Evolutionary conservation across 2,888 invertebrate species (phyloP).

Genomic region (Drosophila merina): DNA sequence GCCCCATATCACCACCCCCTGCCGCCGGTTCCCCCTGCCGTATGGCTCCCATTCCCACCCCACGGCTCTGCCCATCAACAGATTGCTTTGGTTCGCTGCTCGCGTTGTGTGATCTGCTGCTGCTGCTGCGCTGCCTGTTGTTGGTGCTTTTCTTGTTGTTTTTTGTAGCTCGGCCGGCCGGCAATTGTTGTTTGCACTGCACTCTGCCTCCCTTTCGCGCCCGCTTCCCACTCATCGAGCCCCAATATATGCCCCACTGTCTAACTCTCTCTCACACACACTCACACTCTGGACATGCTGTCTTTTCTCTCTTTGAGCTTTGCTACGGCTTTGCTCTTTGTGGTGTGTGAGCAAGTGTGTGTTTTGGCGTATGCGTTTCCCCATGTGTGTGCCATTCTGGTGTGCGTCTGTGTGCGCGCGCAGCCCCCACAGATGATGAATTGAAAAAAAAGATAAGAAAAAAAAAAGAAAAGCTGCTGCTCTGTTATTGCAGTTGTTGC

Average conservation of each 20-base stretch:
- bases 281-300: background rate
- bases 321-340: constrained; percentile 6
- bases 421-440: constrained; percentile 20
- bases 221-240: background rate
- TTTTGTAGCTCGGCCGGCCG: constrained; percentile 41
- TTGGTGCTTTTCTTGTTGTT: constrained; percentile 3
- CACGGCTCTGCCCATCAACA: constrained; percentile 21
- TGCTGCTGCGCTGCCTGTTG: constrained; percentile 12
- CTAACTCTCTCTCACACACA: background rate
- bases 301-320: constrained; percentile 11
- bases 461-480: constrained; percentile 15
- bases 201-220: background rate
- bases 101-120: background rate
- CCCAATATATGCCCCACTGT: background rate
- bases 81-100: constrained; percentile 19
- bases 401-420: constrained; percentile 34
- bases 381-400: constrained; percentile 1
- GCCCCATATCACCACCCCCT: background rate
- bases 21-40: no score
- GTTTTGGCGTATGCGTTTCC: background rate
- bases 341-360: background rate
- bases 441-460: background rate
- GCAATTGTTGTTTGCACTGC: constrained; percentile 41
- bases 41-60: background rate
- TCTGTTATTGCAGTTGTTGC: constrained; percentile 35